These are phyloP conservation scores for Sclerurus mexicanus DNA, from an alignment of 2,113 vertebrate species.

Conservation along the genomic window DNA sequence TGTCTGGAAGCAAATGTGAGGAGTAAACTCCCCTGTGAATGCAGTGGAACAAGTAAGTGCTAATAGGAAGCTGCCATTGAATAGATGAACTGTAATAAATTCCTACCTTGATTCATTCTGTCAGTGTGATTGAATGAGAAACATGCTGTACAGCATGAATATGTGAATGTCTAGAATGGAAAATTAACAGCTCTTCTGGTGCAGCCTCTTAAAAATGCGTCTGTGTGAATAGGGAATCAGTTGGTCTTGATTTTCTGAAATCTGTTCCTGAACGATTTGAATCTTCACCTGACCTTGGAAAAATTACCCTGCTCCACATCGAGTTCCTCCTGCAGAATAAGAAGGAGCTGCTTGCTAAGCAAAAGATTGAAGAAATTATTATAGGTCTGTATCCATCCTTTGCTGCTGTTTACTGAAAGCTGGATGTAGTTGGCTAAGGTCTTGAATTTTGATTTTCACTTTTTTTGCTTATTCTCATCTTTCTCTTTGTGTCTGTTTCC, in stretches of 20 bases:
- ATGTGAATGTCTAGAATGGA: neutral
- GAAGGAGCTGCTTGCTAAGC: slow-evolving; percentile 81
- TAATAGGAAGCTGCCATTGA: neutral
- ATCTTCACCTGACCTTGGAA: slow-evolving; percentile 81
- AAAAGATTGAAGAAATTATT: slow-evolving; percentile 88
- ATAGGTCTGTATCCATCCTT: slow-evolving; percentile 73
- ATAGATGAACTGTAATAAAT: neutral
- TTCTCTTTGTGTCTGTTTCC: neutral
- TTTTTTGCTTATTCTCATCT: neutral
- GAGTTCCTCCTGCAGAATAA: slow-evolving; percentile 85
- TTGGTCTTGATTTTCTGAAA: slow-evolving; percentile 86
- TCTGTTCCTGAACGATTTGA: slow-evolving; percentile 82
- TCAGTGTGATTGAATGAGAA: neutral
- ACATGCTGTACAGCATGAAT: neutral
- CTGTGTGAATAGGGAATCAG: slow-evolving; percentile 78
- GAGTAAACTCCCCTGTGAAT: neutral
- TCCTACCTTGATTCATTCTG: slow-evolving; percentile 1
- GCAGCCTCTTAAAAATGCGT: slow-evolving; percentile 45
- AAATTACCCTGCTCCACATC: slow-evolving; percentile 80
- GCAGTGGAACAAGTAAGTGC: neutral
- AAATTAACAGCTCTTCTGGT: slow-evolving; percentile 31
- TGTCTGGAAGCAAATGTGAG: neutral
- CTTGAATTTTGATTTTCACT: neutral
- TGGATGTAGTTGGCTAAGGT: neutral
- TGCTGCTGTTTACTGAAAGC: slow-evolving; percentile 2